Evolutionary conservation across 2,888 invertebrate genomes (phyloP), one percentile per base, ranked within the genome.

Genomic region (Drosophila ustulata): DNA sequence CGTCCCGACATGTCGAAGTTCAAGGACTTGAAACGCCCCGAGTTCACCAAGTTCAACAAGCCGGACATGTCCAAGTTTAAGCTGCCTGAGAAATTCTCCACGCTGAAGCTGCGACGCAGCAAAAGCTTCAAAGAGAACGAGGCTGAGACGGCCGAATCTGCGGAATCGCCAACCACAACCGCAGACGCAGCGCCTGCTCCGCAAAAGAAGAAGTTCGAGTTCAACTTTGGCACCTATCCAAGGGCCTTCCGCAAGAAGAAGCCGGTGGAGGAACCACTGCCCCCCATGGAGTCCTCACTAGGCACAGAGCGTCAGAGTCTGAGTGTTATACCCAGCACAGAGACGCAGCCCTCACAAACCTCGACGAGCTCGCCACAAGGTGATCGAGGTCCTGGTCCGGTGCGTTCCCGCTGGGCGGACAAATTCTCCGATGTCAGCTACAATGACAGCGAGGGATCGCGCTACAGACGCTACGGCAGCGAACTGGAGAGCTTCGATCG

Each of bases 141-240:
- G 49, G 53, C 64, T 0, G 82, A 83, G 34, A 11, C 67, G 43
- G 62, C 70, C 8, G 61, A 72, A 0, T 68, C 83, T 13, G 58
- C 74, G 4, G 89, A 82, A 32, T 59, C 83, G 0, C 78, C 74
- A 13, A 37, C 66, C 5, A 66, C 65, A 34, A 53, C 75, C 0
- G 53, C 63, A 7, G 65, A 68, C 25, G 57, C 52, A 2, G 64
- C 67, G n/a, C 43, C 89, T 0, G 45, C 78, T n/a, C 74, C 86
- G 1, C 46, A 67, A 50, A 94, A 94, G 80, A 94, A 94, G 79
- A 93, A 94, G 75, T 96, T 96, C 88, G 94, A 95, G 55, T 95
- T 95, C 89, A 96, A 96, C 91, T 95, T 96, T 74, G 94, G 95
- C 80, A 97, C 97, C 0, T 96, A 96, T 90, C 97, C 97, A 0